Conservation (phyloP, 2,113 vertebrate genomes). For the Neodon shergylaensis region DNA sequence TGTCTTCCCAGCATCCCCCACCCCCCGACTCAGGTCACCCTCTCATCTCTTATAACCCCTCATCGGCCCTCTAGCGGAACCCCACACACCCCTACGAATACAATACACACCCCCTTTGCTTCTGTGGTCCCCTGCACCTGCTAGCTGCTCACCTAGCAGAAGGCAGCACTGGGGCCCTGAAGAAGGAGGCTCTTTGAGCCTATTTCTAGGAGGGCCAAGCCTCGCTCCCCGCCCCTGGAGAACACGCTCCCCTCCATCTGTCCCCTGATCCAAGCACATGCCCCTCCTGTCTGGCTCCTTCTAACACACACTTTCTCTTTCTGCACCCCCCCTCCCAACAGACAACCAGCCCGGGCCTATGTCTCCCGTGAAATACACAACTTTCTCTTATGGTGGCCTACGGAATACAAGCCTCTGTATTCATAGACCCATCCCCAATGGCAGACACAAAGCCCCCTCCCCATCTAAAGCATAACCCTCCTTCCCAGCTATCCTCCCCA, state of each 20-base stretch:
- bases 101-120: conserved; percentile 77
- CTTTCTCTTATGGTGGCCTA: conserved; percentile 71
- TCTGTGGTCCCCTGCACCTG: conserved; percentile 39
- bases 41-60: not conserved
- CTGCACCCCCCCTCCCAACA: conserved; percentile 65
- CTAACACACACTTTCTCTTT: conserved; percentile 63
- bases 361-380: conserved; percentile 16
- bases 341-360: conserved; percentile 59
- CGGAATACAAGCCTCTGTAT: conserved; percentile 46
- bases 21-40: not conserved
- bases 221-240: conserved; percentile 34
- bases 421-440: conserved; percentile 25
- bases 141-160: conserved; percentile 30
- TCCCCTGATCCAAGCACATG: conserved; percentile 43
- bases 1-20: not conserved
- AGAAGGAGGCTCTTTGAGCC: conserved; percentile 47
- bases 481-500: not conserved
- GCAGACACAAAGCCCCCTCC: conserved; percentile 60
- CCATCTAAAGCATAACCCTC: not conserved
- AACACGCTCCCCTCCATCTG: conserved; percentile 69
- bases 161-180: conserved; percentile 19
- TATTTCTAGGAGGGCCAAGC: conserved; percentile 37
- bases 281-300: conserved; percentile 64
- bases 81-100: conserved; percentile 43
- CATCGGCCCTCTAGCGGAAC: conserved; percentile 49